Evolutionary conservation across 2,113 vertebrate genomes (phyloP).

Genomic region (Stegastes partitus): DNA sequence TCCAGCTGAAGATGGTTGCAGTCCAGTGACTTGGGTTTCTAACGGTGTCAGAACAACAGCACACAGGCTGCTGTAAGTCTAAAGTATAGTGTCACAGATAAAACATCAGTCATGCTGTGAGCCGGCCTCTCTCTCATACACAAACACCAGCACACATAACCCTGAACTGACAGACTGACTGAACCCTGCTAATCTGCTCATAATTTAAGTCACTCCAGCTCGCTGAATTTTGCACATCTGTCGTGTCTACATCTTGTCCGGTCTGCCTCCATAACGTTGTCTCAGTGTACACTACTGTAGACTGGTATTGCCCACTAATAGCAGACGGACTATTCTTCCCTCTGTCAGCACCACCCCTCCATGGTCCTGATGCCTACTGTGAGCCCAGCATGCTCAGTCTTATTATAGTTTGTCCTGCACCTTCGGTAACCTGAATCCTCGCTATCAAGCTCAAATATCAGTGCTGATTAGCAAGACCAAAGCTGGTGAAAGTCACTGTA

Average conservation of each 20-base stretch:
- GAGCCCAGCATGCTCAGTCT: slow-evolving; percentile 18
- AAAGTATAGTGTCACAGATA: slow-evolving; percentile 34
- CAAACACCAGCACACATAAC: slow-evolving; percentile 5
- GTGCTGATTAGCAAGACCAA: slow-evolving; percentile 7
- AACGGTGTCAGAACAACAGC: slow-evolving; percentile 16
- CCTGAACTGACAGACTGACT: slow-evolving; percentile 46
- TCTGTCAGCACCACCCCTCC: background rate
- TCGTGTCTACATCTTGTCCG: slow-evolving; percentile 51
- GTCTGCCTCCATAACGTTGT: slow-evolving; percentile 28
- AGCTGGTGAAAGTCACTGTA: slow-evolving; percentile 7
- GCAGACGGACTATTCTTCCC: background rate
- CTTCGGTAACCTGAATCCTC: slow-evolving; percentile 28
- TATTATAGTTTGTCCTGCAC: background rate
- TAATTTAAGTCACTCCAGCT: slow-evolving; percentile 66
- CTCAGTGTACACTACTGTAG: background rate
- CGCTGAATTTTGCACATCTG: slow-evolving; percentile 74
- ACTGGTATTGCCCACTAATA: too few species aligned
- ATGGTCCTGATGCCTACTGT: background rate
- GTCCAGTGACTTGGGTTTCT: slow-evolving; percentile 5
- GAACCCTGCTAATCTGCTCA: slow-evolving; percentile 74
- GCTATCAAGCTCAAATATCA: slow-evolving; percentile 23
- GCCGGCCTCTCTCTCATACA: slow-evolving; percentile 3
- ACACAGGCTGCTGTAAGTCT: slow-evolving; percentile 27
- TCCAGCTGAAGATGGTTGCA: background rate
- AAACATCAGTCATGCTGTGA: slow-evolving; percentile 42